Evolutionary conservation across 2,888 invertebrate genomes (phyloP).

Genomic region (Himalopsyche kuldschensis): DNA sequence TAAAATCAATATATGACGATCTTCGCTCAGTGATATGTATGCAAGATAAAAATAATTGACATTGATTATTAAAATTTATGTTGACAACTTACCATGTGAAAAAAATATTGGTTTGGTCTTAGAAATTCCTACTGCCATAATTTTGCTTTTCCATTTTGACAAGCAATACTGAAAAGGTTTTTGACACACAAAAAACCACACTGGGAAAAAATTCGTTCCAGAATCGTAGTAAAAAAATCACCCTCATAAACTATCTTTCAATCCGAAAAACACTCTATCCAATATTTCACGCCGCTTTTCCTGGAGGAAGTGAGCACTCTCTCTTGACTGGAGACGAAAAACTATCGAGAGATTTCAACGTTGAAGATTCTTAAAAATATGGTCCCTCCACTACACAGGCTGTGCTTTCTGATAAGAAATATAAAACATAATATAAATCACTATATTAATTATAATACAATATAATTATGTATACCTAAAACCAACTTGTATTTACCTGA

Average conservation of each 20-base stretch:
- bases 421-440: too few relatives aligned
- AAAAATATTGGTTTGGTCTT: too few relatives aligned
- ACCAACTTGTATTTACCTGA: too few relatives aligned
- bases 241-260: not conserved
- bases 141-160: not conserved
- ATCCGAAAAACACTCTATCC: not conserved
- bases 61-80: too few relatives aligned
- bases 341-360: conserved; percentile 34
- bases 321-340: conserved; percentile 13
- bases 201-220: not conserved
- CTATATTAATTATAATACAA: too few relatives aligned
- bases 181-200: not conserved
- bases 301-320: not conserved
- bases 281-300: conserved; percentile 1
- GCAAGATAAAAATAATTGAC: too few relatives aligned
- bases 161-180: not conserved
- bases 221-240: not conserved
- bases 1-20: too few relatives aligned
- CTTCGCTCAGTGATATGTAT: too few relatives aligned
- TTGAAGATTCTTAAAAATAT: not conserved
- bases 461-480: too few relatives aligned
- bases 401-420: not conserved
- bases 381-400: not conserved
- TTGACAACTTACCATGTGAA: too few relatives aligned
- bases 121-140: too few relatives aligned